phyloP scores from a whole-genome alignment of 2,888 invertebrate genomes.

The Chironomus tentans region DNA sequence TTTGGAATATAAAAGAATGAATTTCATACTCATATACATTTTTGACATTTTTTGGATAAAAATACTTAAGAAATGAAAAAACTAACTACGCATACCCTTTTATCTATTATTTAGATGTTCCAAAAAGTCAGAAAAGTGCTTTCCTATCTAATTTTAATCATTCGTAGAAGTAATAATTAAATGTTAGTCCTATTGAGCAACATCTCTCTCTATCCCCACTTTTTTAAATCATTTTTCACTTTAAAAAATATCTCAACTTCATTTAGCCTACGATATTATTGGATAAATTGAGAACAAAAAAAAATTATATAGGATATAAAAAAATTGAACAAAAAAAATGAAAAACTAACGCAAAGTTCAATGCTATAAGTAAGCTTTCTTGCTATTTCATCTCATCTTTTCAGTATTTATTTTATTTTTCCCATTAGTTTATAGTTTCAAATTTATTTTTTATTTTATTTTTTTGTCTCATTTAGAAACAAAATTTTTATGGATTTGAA shows the following conservation, averaged over 20 bases:
- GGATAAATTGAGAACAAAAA: too few species aligned
- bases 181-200: not conserved
- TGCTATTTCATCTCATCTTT: not conserved
- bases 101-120: not conserved
- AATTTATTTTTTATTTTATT: not conserved
- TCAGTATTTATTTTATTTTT: not conserved
- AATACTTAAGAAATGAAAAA: not conserved
- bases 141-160: not conserved
- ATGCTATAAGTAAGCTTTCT: not conserved
- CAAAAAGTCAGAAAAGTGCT: not conserved
- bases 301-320: too few species aligned
- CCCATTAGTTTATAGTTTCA: not conserved
- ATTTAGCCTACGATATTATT: too few species aligned
- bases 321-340: too few species aligned
- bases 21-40: too few species aligned
- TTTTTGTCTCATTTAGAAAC: not conserved
- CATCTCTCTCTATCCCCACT: too few species aligned
- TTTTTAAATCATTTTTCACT: too few species aligned
- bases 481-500: not conserved
- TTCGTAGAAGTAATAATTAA: not conserved
- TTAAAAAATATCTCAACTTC: too few species aligned
- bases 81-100: not conserved
- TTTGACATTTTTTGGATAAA: not conserved
- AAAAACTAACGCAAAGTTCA: too few species aligned
- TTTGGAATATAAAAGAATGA: not conserved